Evolutionary conservation across 2,113 vertebrate species (phyloP).

Genomic region (Ageneiosus marmoratus): DNA sequence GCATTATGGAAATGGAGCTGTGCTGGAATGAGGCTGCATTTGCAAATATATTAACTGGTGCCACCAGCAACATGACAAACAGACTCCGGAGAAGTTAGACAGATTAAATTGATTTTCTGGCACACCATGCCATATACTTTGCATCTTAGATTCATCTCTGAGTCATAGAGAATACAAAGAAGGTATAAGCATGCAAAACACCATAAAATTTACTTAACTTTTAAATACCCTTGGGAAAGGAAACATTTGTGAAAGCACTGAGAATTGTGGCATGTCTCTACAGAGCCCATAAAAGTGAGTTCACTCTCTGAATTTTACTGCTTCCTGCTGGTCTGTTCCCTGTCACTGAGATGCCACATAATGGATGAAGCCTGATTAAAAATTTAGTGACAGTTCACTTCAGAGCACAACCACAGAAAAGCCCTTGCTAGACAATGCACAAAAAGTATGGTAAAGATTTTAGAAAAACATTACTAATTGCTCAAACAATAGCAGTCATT

Average conservation of each 20-base stretch:
- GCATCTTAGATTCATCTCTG: no score
- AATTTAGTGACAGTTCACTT: constrained; percentile 15
- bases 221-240: background rate
- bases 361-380: constrained; percentile 36
- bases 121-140: background rate
- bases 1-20: constrained; percentile 32
- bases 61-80: constrained; percentile 25
- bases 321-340: constrained; percentile 11
- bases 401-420: constrained; percentile 2
- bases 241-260: background rate
- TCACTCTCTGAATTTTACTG: constrained; percentile 5
- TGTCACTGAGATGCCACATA: constrained; percentile 21
- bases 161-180: background rate
- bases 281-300: constrained; percentile 12
- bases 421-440: background rate
- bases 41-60: constrained; percentile 37
- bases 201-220: background rate
- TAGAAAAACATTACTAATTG: background rate
- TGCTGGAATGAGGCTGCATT: constrained; percentile 20
- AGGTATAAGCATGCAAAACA: background rate
- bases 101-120: constrained; percentile 16
- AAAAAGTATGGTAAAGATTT: background rate
- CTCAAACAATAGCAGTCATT: background rate
- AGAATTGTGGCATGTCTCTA: background rate
- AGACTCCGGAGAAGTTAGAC: constrained; percentile 4